Evolutionary conservation across 2,113 vertebrate species (phyloP), one percentile per base, ranked within the genome.

Genomic region (Anoura caudifer): DNA sequence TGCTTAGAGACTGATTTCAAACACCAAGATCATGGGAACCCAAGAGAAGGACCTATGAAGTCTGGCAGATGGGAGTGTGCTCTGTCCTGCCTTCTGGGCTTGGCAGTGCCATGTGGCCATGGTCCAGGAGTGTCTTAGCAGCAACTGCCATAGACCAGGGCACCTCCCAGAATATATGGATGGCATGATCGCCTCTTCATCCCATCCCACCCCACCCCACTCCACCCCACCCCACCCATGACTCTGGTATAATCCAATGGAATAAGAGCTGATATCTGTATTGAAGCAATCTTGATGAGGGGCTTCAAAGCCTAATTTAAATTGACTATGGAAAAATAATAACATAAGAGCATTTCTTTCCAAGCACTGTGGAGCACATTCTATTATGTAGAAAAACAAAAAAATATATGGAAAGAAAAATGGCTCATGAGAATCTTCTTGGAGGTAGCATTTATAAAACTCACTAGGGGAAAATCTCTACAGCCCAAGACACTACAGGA

Each of bases 171-270:
- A 54, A 86, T 36, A 26, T 16, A 47, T 31, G 59, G 83, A 47
- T 16, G 12, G 47, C 12, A 85, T 19, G 33, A 69, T 43, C 63
- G 36, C 61, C 45, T 72, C 28, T 38, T 31, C 11, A 59, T 16
- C 17, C 36, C 11, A 59, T 16, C 17, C n/a, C 7, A 24, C 0
- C 1, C 14, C 0, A 38, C 19, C n/a, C 41, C 50, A 52, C 50
- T 16, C 31, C 15, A 59, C 26, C 17, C 28, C 7, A 22, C 0
- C 1, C 14, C 0, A 50, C 26, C n/a, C 41, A 33, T 17, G n/a
- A 69, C 41, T 56, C 12, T 16, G 3, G 16, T 15, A 17, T 8
- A 50, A 20, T 6, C n/a, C 38, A 36, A 2, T 26, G 28, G 38
- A 50, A 63, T 11, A 73, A 73, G 47, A 45, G 26, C 61, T 87